Percentiles rank a stretch among this genome's conserved stretches.
phyloP scores from a whole-genome alignment of 2,888 invertebrate species.

The Incurvaria masculella region DNA sequence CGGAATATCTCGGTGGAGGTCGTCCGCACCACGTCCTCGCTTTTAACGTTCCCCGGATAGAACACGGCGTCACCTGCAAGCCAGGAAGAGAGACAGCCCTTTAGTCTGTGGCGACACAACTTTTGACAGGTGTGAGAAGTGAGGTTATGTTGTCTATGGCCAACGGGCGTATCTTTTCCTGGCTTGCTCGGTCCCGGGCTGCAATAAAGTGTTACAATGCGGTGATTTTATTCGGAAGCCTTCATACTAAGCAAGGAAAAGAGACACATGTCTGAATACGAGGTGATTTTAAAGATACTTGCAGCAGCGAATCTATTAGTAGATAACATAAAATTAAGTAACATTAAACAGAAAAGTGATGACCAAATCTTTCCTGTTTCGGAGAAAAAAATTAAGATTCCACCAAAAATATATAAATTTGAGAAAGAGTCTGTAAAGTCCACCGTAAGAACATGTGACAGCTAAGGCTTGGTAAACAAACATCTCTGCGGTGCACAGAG shows the following conservation, averaged over 20 bases:
- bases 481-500: no score
- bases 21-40: slow-evolving; percentile 27
- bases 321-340: no score
- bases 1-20: slow-evolving; percentile 50
- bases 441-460: no score
- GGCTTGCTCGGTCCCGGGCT: slow-evolving; percentile 42
- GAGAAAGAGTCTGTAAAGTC: no score
- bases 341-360: no score
- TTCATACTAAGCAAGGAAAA: slow-evolving; percentile 52
- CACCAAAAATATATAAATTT: no score
- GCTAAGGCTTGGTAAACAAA: no score
- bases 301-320: no score
- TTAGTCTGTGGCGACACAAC: slow-evolving; percentile 24
- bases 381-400: no score
- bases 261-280: no score
- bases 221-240: slow-evolving; percentile 14
- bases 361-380: no score
- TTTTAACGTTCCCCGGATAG: background rate
- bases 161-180: slow-evolving; percentile 48
- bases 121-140: slow-evolving; percentile 15
- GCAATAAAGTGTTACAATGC: slow-evolving; percentile 16
- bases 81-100: slow-evolving; percentile 43
- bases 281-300: no score
- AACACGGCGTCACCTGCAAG: slow-evolving; percentile 34
- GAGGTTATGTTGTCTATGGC: background rate